Percentiles rank a stretch among this genome's conserved stretches.
phyloP scores from a whole-genome alignment of 2,797 vertebrate species.

The Poeciliopsis paucimaculata region DNA sequence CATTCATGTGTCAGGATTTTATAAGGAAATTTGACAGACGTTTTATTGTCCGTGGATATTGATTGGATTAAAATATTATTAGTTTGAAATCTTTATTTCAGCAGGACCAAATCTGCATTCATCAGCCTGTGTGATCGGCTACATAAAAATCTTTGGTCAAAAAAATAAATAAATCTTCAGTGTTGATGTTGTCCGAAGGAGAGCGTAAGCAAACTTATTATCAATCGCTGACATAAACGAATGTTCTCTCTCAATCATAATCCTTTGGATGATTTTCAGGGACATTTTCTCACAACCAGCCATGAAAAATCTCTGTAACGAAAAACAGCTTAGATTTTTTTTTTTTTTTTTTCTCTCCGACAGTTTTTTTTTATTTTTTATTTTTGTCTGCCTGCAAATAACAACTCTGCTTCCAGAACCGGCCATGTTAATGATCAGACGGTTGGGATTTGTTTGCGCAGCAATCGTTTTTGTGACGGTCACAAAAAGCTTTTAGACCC shows the following conservation, averaged over 20 bases:
- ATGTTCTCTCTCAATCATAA: neutral
- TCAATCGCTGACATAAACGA: neutral
- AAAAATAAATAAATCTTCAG: neutral
- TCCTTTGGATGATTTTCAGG: neutral
- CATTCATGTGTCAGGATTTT: neutral
- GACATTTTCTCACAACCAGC: neutral
- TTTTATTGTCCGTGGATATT: neutral
- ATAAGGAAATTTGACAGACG: neutral
- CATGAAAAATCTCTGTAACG: neutral
- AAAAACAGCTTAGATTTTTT: neutral
- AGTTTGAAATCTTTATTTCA: neutral
- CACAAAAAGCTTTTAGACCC: neutral
- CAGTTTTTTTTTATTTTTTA: too few relatives aligned
- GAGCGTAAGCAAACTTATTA: neutral
- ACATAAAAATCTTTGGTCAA: neutral
- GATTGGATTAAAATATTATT: neutral
- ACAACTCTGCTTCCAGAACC: neutral
- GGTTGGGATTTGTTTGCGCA: neutral
- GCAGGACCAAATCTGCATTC: neutral
- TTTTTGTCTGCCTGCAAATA: neutral
- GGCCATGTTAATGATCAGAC: neutral
- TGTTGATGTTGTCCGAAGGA: neutral
- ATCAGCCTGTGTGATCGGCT: neutral
- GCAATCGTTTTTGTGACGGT: neutral
- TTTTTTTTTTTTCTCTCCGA: neutral